Percentiles rank a stretch among this genome's conserved stretches.
Conservation (phyloP, 2,797 vertebrate genomes). For the Ctenopoma multispine region DNA sequence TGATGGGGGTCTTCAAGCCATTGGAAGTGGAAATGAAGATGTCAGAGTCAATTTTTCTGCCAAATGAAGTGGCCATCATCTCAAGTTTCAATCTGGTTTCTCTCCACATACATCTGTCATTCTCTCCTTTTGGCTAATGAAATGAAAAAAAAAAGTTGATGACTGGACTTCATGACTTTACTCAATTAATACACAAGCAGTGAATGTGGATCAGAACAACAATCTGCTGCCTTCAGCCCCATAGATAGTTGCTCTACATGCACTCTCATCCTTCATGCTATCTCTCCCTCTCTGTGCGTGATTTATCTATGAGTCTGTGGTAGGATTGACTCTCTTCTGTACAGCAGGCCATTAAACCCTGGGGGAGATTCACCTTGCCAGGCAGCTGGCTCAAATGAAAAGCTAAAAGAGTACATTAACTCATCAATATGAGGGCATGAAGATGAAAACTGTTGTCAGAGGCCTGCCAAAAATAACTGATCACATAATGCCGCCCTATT, state of each 20-base stretch:
- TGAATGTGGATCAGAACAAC: conserved; percentile 27
- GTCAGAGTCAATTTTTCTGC: conserved; percentile 79
- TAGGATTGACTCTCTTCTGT: conserved; percentile 79
- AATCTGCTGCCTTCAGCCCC: conserved; percentile 24
- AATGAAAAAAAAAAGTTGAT: conserved; percentile 21
- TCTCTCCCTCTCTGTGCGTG: conserved; percentile 53
- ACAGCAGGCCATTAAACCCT: conserved; percentile 80
- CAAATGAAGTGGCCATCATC: conserved; percentile 72
- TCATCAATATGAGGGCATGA: conserved; percentile 83
- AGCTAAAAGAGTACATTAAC: conserved; percentile 85
- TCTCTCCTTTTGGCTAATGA: conserved; percentile 50
- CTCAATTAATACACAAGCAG: conserved; percentile 37
- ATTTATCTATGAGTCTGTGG: conserved; percentile 80
- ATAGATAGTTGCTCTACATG: conserved; percentile 45
- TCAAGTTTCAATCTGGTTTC: conserved; percentile 72
- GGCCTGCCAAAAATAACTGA: conserved; percentile 82
- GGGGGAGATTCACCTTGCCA: conserved; percentile 83
- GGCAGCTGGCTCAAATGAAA: conserved; percentile 85
- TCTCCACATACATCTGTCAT: conserved; percentile 58
- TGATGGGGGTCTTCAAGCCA: conserved; percentile 82
- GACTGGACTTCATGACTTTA: conserved; percentile 16
- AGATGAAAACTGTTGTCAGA: conserved; percentile 86
- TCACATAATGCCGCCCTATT: conserved; percentile 73
- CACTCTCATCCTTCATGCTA: conserved; percentile 51
- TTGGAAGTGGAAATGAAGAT: conserved; percentile 81